phyloP scores from a whole-genome alignment of 1,140 invertebrate species.

The Subanguina moxae region DNA sequence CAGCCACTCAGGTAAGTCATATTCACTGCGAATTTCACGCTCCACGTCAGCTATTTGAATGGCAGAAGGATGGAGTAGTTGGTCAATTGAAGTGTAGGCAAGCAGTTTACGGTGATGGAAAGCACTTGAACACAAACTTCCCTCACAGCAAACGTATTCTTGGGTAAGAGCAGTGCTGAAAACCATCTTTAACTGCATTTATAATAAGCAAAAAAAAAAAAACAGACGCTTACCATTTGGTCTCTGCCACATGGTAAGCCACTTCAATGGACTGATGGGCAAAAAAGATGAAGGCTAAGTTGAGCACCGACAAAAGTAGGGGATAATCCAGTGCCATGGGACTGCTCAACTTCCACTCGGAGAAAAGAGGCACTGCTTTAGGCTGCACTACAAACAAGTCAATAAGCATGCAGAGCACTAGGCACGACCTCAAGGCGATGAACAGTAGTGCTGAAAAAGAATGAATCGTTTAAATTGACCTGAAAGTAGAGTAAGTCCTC shows the following conservation, averaged over 20 bases:
- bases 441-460: too few relatives aligned
- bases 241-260: not conserved
- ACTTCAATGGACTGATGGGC: not conserved
- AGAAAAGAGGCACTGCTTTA: too few relatives aligned
- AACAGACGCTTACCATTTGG: not conserved
- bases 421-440: too few relatives aligned
- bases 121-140: not conserved
- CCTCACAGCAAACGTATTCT: not conserved
- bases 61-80: not conserved
- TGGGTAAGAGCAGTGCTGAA: not conserved
- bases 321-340: slow-evolving; percentile 5
- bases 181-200: slow-evolving; percentile 2
- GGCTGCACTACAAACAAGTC: too few relatives aligned
- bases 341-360: not conserved
- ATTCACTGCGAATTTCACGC: not conserved
- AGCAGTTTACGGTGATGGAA: not conserved
- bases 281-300: not conserved
- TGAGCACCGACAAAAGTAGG: not conserved
- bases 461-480: too few relatives aligned
- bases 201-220: not conserved
- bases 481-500: too few relatives aligned
- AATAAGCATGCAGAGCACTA: too few relatives aligned
- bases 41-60: not conserved
- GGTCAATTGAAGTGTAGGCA: not conserved
- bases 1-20: slow-evolving; percentile 1